Conservation (phyloP, 2,888 invertebrate species). For the Andrena bucephala region DNA sequence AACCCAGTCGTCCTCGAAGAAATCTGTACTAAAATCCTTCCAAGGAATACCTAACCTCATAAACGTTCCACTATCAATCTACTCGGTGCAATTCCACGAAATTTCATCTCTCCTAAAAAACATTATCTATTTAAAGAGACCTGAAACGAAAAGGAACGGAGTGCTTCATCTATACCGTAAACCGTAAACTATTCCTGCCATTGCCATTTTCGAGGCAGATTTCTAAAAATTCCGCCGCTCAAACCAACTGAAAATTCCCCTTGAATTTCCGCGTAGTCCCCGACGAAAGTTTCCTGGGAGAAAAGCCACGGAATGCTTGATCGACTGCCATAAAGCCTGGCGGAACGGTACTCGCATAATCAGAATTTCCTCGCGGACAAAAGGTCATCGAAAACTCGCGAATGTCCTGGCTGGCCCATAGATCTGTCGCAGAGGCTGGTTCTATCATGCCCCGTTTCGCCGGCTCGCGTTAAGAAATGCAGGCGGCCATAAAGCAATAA, state of each 20-base stretch:
- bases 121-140: no score
- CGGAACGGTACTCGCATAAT: constrained; percentile 19
- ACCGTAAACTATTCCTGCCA: no score
- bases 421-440: constrained; percentile 38
- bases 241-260: background rate
- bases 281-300: background rate
- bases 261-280: background rate
- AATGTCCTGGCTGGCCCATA: constrained; percentile 14
- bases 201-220: background rate
- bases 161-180: no score
- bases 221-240: constrained; percentile 8
- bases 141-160: no score
- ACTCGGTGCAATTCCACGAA: no score
- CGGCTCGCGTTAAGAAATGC: constrained; percentile 57
- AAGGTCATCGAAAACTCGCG: constrained; percentile 18
- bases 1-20: no score
- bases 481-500: constrained; percentile 51
- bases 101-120: no score
- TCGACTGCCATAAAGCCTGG: background rate
- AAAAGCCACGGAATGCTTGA: background rate
- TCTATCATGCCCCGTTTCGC: constrained; percentile 50
- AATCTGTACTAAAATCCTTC: no score
- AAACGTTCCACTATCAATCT: no score
- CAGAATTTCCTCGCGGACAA: constrained; percentile 16
- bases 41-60: no score